A percentile compares a stretch with the other conserved stretches of the same genome.
Evolutionary conservation across 2,113 vertebrate genomes (phyloP).

Genomic region (Lontra canadensis): DNA sequence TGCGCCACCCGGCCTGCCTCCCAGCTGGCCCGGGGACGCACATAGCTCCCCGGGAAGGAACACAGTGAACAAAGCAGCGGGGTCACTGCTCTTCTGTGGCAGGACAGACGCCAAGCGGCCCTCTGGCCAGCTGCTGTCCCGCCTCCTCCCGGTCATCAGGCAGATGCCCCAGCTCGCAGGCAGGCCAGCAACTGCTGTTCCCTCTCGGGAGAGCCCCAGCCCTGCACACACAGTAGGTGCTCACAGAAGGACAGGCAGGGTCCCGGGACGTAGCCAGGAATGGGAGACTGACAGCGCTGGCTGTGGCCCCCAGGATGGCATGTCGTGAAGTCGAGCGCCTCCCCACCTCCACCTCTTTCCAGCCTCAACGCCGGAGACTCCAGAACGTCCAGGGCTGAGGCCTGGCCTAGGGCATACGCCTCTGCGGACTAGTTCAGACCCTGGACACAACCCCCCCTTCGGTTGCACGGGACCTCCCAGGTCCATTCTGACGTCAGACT

Average conservation of each 20-base stretch:
- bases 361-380: neutral
- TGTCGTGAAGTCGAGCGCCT: fast-evolving
- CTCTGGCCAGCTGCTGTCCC: fast-evolving
- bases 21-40: neutral
- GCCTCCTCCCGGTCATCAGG: fast-evolving
- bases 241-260: neutral
- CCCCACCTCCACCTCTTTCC: neutral
- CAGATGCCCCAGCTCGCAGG: fast-evolving
- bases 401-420: neutral
- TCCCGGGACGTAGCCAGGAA: neutral
- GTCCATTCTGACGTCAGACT: neutral
- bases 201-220: neutral
- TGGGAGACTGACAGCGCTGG: neutral
- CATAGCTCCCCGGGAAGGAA: neutral
- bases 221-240: neutral
- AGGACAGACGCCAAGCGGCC: neutral
- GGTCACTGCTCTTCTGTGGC: neutral
- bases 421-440: neutral
- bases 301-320: fast-evolving
- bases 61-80: fast-evolving
- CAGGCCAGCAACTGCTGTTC: neutral
- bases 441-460: fast-evolving
- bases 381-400: neutral
- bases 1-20: neutral
- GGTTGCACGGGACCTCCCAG: neutral